These are phyloP conservation scores for Cheiracanthium punctorium DNA, from an alignment of 2,888 invertebrate species.

Conservation along the genomic window DNA sequence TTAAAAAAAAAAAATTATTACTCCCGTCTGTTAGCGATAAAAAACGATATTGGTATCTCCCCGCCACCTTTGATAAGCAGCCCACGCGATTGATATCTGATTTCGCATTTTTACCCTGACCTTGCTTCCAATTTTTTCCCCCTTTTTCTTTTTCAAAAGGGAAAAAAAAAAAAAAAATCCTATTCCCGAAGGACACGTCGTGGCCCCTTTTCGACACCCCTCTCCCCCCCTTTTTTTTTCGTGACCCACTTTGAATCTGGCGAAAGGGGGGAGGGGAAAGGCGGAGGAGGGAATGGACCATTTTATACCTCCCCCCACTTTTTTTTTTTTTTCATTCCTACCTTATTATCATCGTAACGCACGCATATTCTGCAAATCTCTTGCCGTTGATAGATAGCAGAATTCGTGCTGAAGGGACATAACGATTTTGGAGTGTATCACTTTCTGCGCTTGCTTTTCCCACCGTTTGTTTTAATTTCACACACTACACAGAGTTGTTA, in stretches of 20 bases:
- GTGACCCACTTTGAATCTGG: background rate
- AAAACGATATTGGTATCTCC: background rate
- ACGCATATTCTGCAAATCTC: background rate
- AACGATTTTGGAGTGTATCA: too few relatives aligned
- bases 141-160: background rate
- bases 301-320: background rate
- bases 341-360: slow-evolving; percentile 1
- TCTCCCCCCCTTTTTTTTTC: background rate
- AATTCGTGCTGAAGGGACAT: too few relatives aligned
- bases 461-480: too few relatives aligned
- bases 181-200: background rate
- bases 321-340: background rate
- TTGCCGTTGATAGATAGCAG: background rate
- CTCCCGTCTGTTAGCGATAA: too few relatives aligned
- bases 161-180: too few relatives aligned
- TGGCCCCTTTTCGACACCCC: slow-evolving; percentile 4
- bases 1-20: too few relatives aligned
- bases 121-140: background rate
- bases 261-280: background rate
- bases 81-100: background rate
- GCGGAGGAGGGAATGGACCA: background rate
- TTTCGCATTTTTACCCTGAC: slow-evolving; percentile 10
- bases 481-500: too few relatives aligned
- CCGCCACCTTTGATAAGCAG: background rate
- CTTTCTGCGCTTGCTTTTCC: too few relatives aligned